phyloP scores from a whole-genome alignment of 2,888 invertebrate species.

The Himalopsyche anomala region DNA sequence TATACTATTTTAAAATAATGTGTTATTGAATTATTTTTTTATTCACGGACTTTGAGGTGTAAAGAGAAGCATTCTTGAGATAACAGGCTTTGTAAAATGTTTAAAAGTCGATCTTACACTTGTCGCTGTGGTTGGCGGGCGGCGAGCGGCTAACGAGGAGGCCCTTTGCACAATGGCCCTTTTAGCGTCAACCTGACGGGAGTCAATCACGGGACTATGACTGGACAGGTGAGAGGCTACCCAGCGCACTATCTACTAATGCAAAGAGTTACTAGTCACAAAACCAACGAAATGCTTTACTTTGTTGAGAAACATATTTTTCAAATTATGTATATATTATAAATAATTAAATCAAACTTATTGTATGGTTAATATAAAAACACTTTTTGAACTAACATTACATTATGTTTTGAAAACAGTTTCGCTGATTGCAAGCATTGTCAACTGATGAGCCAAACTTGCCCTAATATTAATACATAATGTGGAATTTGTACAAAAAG shows the following conservation, averaged over 20 bases:
- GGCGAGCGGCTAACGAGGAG: conserved; percentile 56
- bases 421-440: too few relatives aligned
- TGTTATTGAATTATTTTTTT: too few relatives aligned
- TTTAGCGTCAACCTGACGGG: conserved; percentile 63
- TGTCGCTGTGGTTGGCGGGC: conserved; percentile 52
- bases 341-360: too few relatives aligned
- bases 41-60: background rate
- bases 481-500: too few relatives aligned
- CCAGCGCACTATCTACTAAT: background rate
- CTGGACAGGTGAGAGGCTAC: conserved; percentile 14
- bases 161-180: conserved; percentile 62
- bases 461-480: too few relatives aligned
- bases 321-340: too few relatives aligned
- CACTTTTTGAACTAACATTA: too few relatives aligned
- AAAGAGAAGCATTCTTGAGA: conserved; percentile 52
- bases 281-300: background rate
- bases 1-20: too few relatives aligned
- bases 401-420: too few relatives aligned
- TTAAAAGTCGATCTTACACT: conserved; percentile 54
- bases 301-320: background rate
- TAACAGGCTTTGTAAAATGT: conserved; percentile 59
- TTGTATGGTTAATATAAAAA: too few relatives aligned
- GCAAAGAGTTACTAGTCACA: background rate
- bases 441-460: too few relatives aligned
- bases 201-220: conserved; percentile 60